These are phyloP conservation scores for Numenius phaeopus DNA, from an alignment of 2,797 vertebrate genomes.

Conservation along the genomic window DNA sequence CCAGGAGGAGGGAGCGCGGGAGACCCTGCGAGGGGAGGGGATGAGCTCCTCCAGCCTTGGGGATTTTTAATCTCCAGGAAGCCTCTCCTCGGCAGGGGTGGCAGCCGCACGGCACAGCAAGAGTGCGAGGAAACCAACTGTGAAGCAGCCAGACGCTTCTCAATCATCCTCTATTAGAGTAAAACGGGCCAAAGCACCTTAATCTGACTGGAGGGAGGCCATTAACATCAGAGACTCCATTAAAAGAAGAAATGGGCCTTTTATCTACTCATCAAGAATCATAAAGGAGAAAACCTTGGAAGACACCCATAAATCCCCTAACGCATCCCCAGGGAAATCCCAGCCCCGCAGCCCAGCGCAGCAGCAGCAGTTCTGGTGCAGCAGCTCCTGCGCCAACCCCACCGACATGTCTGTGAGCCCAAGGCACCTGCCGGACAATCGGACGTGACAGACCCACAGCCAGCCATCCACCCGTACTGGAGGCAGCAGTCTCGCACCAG, in stretches of 20 bases:
- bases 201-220: not conserved
- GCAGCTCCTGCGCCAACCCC: rapidly evolving
- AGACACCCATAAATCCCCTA: not conserved
- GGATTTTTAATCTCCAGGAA: not conserved
- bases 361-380: rapidly evolving
- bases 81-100: not conserved
- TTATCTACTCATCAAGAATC: constrained; percentile 35
- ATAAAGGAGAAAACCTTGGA: not conserved
- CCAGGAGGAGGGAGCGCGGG: not conserved
- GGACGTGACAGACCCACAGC: rapidly evolving
- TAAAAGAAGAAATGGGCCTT: constrained; percentile 21
- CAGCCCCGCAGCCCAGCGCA: rapidly evolving
- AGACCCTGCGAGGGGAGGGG: not conserved
- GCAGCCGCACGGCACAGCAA: not conserved
- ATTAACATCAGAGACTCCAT: constrained; percentile 27
- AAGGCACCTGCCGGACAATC: not conserved
- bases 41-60: not conserved
- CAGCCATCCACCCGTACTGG: rapidly evolving
- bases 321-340: not conserved
- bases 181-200: constrained; percentile 1
- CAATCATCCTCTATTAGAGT: not conserved
- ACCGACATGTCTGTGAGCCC: not conserved
- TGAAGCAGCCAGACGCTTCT: not conserved
- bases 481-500: not conserved
- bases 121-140: not conserved